Evolutionary conservation across 2,113 vertebrate species (phyloP).

Genomic region (Fulica atra): DNA sequence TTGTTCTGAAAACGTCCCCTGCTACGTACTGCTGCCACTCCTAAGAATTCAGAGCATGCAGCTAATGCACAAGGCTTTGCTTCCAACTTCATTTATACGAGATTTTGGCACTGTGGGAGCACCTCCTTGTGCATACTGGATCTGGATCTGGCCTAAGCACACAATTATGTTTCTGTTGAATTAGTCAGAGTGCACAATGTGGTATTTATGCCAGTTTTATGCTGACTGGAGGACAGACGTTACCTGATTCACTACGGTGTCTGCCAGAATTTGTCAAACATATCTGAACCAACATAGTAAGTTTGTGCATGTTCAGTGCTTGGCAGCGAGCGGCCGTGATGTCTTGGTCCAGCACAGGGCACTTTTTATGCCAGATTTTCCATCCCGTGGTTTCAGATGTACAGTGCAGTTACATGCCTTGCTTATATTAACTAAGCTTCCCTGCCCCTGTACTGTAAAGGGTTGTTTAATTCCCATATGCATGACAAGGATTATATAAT

Average conservation of each 20-base stretch:
- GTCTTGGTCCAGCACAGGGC: neutral
- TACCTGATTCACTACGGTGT: neutral
- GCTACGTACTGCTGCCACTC: neutral
- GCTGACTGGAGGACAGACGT: neutral
- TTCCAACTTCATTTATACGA: constrained; percentile 47
- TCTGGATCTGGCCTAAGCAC: constrained; percentile 1
- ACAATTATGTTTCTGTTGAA: constrained; percentile 36
- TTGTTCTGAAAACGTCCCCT: neutral
- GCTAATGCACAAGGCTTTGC: neutral
- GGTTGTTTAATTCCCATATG: neutral
- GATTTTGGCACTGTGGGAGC: constrained; percentile 41
- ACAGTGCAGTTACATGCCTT: neutral
- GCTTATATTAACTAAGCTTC: neutral
- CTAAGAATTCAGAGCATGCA: constrained; percentile 24
- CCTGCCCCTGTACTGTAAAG: neutral
- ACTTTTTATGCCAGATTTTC: neutral
- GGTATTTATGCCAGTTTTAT: constrained; percentile 24
- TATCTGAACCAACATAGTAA: neutral
- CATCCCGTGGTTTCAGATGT: neutral
- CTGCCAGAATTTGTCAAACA: constrained; percentile 18
- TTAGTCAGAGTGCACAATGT: neutral
- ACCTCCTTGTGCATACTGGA: constrained; percentile 1
- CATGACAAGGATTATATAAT: constrained; percentile 4
- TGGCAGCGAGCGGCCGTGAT: neutral
- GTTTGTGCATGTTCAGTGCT: neutral